Evolutionary conservation across 1,140 invertebrate genomes (phyloP), one percentile per base, ranked within the genome.

Genomic region (Pollicipes pollicipes): DNA sequence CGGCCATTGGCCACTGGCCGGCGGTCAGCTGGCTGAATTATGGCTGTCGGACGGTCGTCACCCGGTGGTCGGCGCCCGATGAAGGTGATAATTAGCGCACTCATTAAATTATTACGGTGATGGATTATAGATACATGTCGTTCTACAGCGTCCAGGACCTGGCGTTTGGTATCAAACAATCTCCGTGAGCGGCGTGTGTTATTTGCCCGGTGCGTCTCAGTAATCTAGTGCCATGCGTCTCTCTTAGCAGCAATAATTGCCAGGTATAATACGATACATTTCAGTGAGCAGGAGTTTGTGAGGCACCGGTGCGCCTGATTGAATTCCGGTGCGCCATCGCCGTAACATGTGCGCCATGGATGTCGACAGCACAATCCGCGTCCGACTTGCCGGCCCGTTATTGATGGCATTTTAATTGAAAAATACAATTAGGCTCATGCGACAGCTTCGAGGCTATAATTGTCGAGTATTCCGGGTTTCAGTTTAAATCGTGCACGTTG

Each of bases 21-120:
- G 2, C 8, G 21, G 45, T 58, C 4, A 10, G 45, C 13, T 2
- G 6, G 21, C 45, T 17, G 45, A 21, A 21, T 58, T 58, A 2
- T 3, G 13, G 6, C 21, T 58, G n/a, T n/a, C n/a, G n/a, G n/a
- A n/a, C n/a, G n/a, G n/a, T n/a, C n/a, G n/a, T n/a, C n/a, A n/a
- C n/a, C n/a, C n/a, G 10, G 45, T 58, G 17, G 45, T 24, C 45
- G 17, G 45, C 10, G 21, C 45, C 24, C 10, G 45, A 58, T 21
- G 24, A 58, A 58, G 13, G 45, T 21, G 45, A 58, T 58, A 58
- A 58, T 58, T 58, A 58, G 45, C 6, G 13, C 45, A 58, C 45
- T 58, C 45, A 58, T 58, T 58, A 58, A 58, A 58, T 58, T 58
- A 58, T 58, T 58, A 58, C 45, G 45, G 45, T 58, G 45, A 58